phyloP scores from a whole-genome alignment of 2,113 vertebrate species.

The Paramormyrops kingsleyae region DNA sequence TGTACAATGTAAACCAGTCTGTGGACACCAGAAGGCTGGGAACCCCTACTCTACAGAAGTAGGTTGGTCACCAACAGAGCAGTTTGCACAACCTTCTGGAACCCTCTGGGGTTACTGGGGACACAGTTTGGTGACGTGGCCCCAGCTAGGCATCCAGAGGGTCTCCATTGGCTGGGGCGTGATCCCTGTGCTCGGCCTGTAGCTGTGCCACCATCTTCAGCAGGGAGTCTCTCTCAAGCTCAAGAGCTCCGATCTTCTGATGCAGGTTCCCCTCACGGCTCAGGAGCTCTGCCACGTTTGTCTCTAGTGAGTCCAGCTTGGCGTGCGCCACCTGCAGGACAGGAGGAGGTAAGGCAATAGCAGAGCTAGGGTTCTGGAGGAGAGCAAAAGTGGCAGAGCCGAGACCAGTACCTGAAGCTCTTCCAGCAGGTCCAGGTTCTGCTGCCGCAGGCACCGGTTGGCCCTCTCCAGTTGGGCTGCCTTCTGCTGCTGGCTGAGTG shows the following conservation, averaged over 20 bases:
- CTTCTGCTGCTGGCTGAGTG: slow-evolving; percentile 84
- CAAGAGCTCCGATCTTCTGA: not conserved
- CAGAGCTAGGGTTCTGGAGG: not conserved
- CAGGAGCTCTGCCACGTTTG: not conserved
- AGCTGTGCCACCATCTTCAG: not conserved
- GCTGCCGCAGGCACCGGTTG: slow-evolving; percentile 85
- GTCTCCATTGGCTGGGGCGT: not conserved
- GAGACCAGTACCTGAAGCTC: slow-evolving; percentile 75
- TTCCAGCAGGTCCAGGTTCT: slow-evolving; percentile 88
- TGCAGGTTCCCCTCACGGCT: not conserved
- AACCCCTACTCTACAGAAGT: not conserved
- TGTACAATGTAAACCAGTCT: not conserved
- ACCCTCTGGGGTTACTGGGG: not conserved
- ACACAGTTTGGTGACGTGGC: not conserved
- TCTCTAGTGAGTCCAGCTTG: not conserved
- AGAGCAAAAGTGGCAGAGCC: not conserved
- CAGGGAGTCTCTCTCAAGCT: not conserved
- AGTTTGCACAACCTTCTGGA: not conserved
- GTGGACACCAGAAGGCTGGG: not conserved
- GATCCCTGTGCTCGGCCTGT: not conserved
- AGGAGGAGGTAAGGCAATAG: not conserved
- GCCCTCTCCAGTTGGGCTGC: slow-evolving; percentile 85
- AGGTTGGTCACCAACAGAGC: not conserved
- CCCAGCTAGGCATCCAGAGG: not conserved
- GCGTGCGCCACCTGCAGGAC: not conserved